Percentiles rank a stretch among this genome's conserved stretches.
These are phyloP conservation scores for Caenorhabditis auriculariae DNA, from an alignment of 2,888 invertebrate genomes.

Conservation along the genomic window DNA sequence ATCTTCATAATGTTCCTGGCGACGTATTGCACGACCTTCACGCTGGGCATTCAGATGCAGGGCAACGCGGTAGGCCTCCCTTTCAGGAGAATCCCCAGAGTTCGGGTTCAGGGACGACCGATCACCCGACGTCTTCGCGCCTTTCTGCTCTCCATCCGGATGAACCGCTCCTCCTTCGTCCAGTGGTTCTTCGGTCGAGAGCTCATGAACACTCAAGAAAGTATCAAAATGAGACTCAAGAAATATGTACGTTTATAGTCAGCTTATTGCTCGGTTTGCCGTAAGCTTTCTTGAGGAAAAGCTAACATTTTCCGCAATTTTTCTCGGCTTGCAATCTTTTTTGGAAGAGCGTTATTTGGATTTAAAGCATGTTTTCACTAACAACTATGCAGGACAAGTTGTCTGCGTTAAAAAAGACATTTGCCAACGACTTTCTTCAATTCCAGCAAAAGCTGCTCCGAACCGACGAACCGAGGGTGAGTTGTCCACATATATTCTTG, in stretches of 20 bases:
- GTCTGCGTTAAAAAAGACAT: slow-evolving; percentile 46
- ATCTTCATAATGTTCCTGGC: slow-evolving; percentile 61
- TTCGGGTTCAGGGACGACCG: slow-evolving; percentile 33
- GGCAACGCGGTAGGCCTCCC: slow-evolving; percentile 45
- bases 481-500: too few relatives aligned
- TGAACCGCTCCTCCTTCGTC: slow-evolving; percentile 48
- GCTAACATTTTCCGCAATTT: background rate
- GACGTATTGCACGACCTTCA: slow-evolving; percentile 57
- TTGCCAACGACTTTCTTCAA: slow-evolving; percentile 49
- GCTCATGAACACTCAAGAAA: slow-evolving; percentile 55
- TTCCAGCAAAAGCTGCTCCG: slow-evolving; percentile 51
- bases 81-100: background rate
- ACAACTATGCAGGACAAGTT: slow-evolving; percentile 45
- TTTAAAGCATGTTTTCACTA: background rate
- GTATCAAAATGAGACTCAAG: slow-evolving; percentile 53
- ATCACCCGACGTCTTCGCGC: slow-evolving; percentile 41
- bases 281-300: background rate
- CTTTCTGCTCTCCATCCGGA: slow-evolving; percentile 46
- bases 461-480: slow-evolving; percentile 33
- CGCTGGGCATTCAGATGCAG: slow-evolving; percentile 55
- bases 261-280: background rate
- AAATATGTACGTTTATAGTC: slow-evolving; percentile 47
- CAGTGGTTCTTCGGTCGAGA: slow-evolving; percentile 56
- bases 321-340: too few relatives aligned
- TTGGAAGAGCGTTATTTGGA: background rate